Conservation (phyloP, 2,888 invertebrate species). For the Biston betularia region DNA sequence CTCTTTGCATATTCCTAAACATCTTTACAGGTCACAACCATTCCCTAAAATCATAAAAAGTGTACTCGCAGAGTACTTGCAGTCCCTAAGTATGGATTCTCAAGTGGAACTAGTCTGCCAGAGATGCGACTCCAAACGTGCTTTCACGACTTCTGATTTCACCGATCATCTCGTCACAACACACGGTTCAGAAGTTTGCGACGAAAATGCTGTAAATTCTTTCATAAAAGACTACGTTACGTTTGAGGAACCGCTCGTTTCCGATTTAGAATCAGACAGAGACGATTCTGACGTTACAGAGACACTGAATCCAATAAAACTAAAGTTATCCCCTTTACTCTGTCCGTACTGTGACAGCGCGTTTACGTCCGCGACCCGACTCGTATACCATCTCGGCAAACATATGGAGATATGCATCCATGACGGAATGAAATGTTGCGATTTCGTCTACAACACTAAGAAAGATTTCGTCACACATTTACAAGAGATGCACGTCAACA, state of each 20-base stretch:
- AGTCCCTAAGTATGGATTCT: conserved; percentile 53
- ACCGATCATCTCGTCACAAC: conserved; percentile 55
- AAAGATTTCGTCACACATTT: conserved; percentile 57
- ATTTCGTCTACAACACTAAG: conserved; percentile 18
- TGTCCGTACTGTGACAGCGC: conserved; percentile 68
- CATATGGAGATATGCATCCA: conserved; percentile 60
- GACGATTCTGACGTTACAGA: conserved; percentile 6
- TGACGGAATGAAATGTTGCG: conserved; percentile 61
- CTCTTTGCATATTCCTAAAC: conserved; percentile 17
- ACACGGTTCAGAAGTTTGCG: conserved; percentile 48
- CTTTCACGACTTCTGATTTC: conserved; percentile 51
- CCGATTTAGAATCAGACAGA: conserved; percentile 48
- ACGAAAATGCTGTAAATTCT: conserved; percentile 42
- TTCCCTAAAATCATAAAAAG: conserved; percentile 51
- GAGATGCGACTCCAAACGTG: conserved; percentile 55
- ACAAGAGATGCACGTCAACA: conserved; percentile 55
- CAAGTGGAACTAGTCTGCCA: conserved; percentile 67
- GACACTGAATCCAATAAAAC: neutral
- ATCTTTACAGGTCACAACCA: conserved; percentile 64
- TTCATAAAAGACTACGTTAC: conserved; percentile 68
- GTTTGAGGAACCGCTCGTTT: conserved; percentile 62
- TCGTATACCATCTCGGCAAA: conserved; percentile 64
- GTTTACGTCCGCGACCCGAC: conserved; percentile 65
- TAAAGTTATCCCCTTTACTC: conserved; percentile 6
- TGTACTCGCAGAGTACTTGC: conserved; percentile 56